Evolutionary conservation across 2,888 invertebrate species (phyloP), one percentile per base, ranked within the genome.

Genomic region (Athalia rosae): DNA sequence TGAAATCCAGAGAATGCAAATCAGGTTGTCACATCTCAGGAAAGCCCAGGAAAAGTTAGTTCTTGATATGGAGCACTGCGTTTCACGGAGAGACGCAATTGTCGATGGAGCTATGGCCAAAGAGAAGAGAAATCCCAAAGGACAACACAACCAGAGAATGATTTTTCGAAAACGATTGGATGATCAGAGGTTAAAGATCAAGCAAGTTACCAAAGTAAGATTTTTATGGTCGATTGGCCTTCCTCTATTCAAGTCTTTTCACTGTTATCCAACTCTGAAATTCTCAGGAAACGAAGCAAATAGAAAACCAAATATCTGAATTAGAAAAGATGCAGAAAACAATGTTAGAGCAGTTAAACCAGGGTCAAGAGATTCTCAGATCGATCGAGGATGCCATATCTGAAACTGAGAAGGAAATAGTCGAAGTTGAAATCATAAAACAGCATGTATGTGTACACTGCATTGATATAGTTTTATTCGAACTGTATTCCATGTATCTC

Each of bases 1-100:
- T 58, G 96, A 97, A 91, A 96, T 97, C 85, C 96, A 96, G 84
- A 92, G 95, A 82, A 96, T 96, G 96, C 93, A 95, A 90, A 95
- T 96, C 87, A 90, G 89, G 7, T 79, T 89, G 28, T 86, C 85
- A 4, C 92, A 93, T 81, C 83, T 93, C 77, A 90, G 89, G 79
- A 92, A 91, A 82, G 92, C 91, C 2, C 93, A 93, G 82, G 93
- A 93, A 76, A 92, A 92, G 81, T 86, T 93, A 59, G 91, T 94
- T 56, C 90, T 91, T 66, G 94, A 95, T 85, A 90, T 95, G 87
- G 93, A 94, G 80, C 91, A 92, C 82, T 93, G 94, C 81, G 91
- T 95, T 3, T 90, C 92, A 59, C 91, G 94, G 82, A 90, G 95
- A 61, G 94, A 94, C 80, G 91, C 92, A 62, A 94, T 95, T 78